These are phyloP conservation scores for Microtus oregoni DNA, from an alignment of 2,113 vertebrate genomes.

Conservation along the genomic window DNA sequence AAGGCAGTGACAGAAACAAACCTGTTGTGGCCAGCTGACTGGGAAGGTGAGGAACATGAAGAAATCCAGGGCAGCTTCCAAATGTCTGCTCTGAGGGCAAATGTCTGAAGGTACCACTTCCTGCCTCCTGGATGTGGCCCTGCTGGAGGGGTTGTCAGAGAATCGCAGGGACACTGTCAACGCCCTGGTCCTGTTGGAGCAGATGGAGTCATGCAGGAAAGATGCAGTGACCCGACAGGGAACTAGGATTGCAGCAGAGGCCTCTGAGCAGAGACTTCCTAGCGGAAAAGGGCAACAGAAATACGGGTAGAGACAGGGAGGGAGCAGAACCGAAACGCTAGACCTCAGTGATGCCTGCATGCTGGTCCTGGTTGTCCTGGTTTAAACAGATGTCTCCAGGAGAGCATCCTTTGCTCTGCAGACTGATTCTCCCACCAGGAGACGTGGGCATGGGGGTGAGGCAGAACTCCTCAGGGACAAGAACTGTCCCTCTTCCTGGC, in stretches of 20 bases:
- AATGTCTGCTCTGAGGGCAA: neutral
- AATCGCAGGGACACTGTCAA: neutral
- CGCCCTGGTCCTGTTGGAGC: neutral
- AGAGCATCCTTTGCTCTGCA: neutral
- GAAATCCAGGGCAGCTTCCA: neutral
- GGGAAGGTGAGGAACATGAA: no score
- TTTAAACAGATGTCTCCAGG: neutral
- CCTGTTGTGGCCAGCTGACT: neutral
- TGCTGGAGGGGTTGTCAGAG: neutral
- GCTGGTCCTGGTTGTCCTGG: rapidly evolving
- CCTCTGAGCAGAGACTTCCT: neutral
- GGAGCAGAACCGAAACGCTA: neutral
- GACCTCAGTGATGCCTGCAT: no score
- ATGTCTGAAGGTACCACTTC: neutral
- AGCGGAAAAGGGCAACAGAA: neutral
- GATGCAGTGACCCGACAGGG: rapidly evolving
- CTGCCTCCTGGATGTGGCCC: neutral
- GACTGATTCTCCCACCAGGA: neutral
- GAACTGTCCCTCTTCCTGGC: no score
- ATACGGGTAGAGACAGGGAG: neutral
- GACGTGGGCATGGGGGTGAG: neutral
- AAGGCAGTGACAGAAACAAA: neutral
- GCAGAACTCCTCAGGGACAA: neutral
- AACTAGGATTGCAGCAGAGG: neutral
- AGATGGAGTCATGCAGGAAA: neutral